Evolutionary conservation across 2,888 invertebrate species (phyloP).

Genomic region (Thelaira solivaga): DNA sequence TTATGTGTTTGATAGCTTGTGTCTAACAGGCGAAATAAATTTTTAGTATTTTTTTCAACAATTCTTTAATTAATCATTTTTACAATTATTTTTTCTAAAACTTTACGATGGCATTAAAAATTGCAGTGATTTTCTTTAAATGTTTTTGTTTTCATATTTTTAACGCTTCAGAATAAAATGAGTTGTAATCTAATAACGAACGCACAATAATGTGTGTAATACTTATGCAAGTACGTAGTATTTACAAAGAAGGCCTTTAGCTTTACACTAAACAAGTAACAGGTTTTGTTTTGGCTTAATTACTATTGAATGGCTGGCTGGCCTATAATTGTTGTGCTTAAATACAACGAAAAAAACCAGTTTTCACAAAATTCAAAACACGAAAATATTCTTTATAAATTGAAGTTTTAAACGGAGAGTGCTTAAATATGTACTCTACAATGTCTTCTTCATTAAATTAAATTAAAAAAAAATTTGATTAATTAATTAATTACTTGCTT

Average conservation of each 20-base stretch:
- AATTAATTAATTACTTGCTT: constrained; percentile 28
- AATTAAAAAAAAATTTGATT: constrained; percentile 23
- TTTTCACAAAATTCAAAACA: neutral
- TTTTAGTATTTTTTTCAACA: no score
- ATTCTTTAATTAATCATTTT: neutral
- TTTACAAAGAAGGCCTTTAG: neutral
- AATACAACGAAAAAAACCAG: neutral
- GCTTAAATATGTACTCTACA: neutral
- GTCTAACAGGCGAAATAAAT: no score
- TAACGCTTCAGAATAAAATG: neutral
- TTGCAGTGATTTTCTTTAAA: neutral
- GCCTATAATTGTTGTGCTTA: constrained; percentile 14
- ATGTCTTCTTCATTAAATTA: constrained; percentile 5
- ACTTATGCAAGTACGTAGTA: neutral
- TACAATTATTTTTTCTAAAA: neutral
- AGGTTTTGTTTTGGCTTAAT: constrained; percentile 22
- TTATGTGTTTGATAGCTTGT: neutral
- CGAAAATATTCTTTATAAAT: neutral
- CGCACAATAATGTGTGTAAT: neutral
- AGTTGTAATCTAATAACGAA: neutral
- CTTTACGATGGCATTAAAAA: neutral
- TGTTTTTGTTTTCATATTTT: neutral
- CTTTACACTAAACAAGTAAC: constrained; percentile 1
- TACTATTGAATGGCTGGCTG: constrained; percentile 25
- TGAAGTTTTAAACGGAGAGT: constrained; percentile 10